These are phyloP conservation scores for Balaeniceps rex DNA, from an alignment of 2,113 vertebrate species.

Conservation along the genomic window DNA sequence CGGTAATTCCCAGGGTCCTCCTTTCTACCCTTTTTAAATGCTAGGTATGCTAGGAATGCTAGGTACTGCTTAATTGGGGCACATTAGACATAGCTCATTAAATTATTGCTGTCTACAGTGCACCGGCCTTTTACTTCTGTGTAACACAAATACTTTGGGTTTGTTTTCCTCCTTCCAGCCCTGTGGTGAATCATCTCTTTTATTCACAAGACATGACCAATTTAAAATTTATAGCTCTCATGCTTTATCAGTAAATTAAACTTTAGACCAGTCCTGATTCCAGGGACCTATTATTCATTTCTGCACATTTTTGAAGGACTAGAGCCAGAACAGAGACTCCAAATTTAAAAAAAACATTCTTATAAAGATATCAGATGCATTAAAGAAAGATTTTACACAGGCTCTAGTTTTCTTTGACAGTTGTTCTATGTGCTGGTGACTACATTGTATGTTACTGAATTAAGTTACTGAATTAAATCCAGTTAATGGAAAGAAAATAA, in stretches of 20 bases:
- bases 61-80: slow-evolving; percentile 74
- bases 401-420: neutral
- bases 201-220: slow-evolving; percentile 62
- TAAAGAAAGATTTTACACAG: neutral
- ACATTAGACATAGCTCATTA: slow-evolving; percentile 79
- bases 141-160: slow-evolving; percentile 47
- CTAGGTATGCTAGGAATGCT: too few relatives aligned
- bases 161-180: neutral
- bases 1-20: too few relatives aligned
- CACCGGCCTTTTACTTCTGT: neutral
- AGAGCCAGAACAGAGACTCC: neutral
- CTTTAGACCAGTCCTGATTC: neutral
- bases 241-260: neutral
- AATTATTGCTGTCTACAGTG: slow-evolving; percentile 70
- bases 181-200: slow-evolving; percentile 65
- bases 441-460: neutral
- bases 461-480: neutral
- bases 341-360: neutral
- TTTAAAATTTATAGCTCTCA: neutral
- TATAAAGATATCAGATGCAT: neutral
- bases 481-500: neutral
- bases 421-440: neutral
- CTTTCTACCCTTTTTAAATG: too few relatives aligned
- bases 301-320: neutral
- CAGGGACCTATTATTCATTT: neutral